Percentiles rank a stretch among this genome's conserved stretches.
Evolutionary conservation across 2,888 invertebrate species (phyloP).

Genomic region (Cheilosia grossa): DNA sequence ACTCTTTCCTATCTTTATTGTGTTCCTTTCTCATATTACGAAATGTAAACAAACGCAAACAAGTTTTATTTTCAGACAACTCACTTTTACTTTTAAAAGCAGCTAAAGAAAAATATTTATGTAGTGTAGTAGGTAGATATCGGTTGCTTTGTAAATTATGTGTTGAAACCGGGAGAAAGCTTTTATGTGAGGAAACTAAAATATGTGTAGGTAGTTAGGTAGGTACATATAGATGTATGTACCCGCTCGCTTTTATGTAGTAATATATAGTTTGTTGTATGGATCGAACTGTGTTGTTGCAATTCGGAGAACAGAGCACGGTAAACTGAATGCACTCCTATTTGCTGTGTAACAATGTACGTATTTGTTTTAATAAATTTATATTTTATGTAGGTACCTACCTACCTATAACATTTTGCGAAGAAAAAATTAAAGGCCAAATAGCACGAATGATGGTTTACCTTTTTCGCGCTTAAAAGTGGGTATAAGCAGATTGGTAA

Average conservation of each 20-base stretch:
- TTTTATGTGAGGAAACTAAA: conserved; percentile 67
- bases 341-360: too few relatives aligned
- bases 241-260: conserved; percentile 25
- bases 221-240: conserved; percentile 23
- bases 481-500: too few relatives aligned
- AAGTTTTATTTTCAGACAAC: conserved; percentile 72
- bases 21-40: conserved; percentile 75
- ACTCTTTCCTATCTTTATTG: conserved; percentile 73
- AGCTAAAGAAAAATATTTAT: conserved; percentile 65
- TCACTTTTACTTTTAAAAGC: conserved; percentile 74
- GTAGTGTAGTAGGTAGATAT: conserved; percentile 57
- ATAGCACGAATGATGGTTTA: too few relatives aligned
- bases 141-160: conserved; percentile 62
- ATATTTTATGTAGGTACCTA: background rate
- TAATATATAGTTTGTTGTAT: too few relatives aligned
- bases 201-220: conserved; percentile 3
- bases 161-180: conserved; percentile 73
- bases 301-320: conserved; percentile 23
- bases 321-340: background rate
- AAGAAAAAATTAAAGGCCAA: too few relatives aligned
- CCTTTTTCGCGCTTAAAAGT: too few relatives aligned
- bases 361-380: too few relatives aligned
- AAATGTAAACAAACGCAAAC: conserved; percentile 75
- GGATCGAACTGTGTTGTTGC: conserved; percentile 14
- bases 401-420: background rate